Percentiles rank a stretch among this genome's conserved stretches.
phyloP scores from a whole-genome alignment of 2,888 invertebrate species.

The Ophraella communa region DNA sequence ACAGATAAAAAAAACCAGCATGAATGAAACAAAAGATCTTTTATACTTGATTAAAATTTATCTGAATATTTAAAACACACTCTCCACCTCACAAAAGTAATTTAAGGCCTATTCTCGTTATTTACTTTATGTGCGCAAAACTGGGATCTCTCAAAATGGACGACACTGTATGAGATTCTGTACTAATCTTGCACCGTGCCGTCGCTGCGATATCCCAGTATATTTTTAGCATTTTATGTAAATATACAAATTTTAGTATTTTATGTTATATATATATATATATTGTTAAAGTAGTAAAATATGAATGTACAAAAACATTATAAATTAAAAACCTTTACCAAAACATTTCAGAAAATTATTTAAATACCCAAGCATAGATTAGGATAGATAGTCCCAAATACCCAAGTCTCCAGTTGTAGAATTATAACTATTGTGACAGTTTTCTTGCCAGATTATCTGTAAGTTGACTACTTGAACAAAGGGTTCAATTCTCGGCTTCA shows the following conservation, averaged over 20 bases:
- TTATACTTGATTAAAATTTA: conserved; percentile 22
- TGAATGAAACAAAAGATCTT: conserved; percentile 16
- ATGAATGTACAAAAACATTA: conserved; percentile 10
- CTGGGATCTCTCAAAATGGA: conserved; percentile 27
- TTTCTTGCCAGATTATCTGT: too few species aligned
- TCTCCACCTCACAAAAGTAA: conserved; percentile 52
- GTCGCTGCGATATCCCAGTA: conserved; percentile 24
- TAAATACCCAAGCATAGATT: not conserved
- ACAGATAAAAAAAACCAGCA: conserved; percentile 24
- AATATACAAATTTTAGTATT: conserved; percentile 19
- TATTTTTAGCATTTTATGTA: conserved; percentile 25
- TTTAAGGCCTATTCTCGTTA: conserved; percentile 49
- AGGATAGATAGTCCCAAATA: too few species aligned
- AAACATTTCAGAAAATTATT: conserved; percentile 13
- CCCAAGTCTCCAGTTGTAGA: too few species aligned
- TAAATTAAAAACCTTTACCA: conserved; percentile 28
- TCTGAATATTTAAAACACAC: conserved; percentile 20
- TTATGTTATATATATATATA: conserved; percentile 15
- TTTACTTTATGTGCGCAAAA: conserved; percentile 54
- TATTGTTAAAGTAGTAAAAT: conserved; percentile 27
- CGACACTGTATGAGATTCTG: conserved; percentile 26
- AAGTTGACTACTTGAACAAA: too few species aligned
- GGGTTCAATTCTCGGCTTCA: too few species aligned
- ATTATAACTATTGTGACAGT: too few species aligned
- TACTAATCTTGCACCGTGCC: conserved; percentile 31